Conservation (phyloP, 1,140 invertebrate genomes). For the Drosophila willistoni region DNA sequence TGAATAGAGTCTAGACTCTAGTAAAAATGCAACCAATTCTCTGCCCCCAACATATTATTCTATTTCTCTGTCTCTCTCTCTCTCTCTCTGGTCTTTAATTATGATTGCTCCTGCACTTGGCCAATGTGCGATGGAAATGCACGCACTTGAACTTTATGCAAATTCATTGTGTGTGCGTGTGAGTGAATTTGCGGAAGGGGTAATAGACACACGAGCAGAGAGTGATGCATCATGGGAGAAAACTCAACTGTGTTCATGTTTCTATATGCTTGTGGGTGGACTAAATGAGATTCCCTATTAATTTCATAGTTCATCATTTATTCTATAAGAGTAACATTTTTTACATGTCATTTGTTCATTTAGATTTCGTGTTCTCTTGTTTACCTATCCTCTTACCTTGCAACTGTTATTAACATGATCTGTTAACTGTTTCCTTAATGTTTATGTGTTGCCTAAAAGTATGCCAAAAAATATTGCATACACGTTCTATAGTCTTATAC, state of each 20-base stretch:
- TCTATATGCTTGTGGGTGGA: neutral
- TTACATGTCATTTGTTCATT: too few relatives aligned
- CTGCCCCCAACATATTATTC: neutral
- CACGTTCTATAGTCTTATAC: too few relatives aligned
- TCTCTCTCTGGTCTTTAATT: neutral
- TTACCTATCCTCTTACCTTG: neutral
- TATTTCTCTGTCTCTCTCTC: neutral
- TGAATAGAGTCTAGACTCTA: neutral
- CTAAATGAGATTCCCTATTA: too few relatives aligned
- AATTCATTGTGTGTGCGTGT: conserved; percentile 1
- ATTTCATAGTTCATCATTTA: too few relatives aligned
- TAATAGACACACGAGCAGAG: neutral
- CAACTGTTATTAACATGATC: neutral
- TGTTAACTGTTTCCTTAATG: neutral
- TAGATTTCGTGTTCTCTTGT: neutral
- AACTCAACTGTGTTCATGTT: neutral
- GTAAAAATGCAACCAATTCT: neutral
- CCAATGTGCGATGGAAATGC: conserved; percentile 4
- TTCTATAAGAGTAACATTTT: too few relatives aligned
- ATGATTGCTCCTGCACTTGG: conserved; percentile 9
- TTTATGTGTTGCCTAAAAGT: conserved; percentile 25
- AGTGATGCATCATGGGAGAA: too few relatives aligned
- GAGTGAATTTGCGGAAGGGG: neutral
- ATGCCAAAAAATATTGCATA: conserved; percentile 5
- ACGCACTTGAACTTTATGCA: conserved; percentile 13